Conservation (phyloP, 2,888 invertebrate species). For the Tetrapedia diversipes region DNA sequence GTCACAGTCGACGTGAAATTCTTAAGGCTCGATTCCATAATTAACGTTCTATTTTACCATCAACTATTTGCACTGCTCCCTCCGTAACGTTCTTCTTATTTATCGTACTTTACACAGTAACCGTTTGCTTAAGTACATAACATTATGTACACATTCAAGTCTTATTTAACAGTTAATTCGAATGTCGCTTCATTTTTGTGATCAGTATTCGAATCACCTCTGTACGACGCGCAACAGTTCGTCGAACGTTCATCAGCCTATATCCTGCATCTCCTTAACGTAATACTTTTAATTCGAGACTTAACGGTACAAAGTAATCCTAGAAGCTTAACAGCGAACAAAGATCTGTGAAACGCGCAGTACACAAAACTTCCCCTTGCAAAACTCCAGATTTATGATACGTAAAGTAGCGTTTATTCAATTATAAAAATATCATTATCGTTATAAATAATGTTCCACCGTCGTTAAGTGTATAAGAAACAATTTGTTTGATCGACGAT, state of each 20-base stretch:
- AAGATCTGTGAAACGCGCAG: neutral
- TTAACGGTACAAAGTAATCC: constrained; percentile 11
- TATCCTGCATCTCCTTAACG: neutral
- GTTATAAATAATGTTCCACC: neutral
- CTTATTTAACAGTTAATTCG: neutral
- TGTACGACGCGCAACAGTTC: neutral
- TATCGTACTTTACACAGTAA: constrained; percentile 14
- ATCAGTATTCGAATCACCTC: no score
- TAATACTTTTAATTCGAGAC: neutral
- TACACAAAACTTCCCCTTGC: neutral
- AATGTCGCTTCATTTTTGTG: neutral
- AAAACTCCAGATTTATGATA: neutral
- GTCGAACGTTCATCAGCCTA: neutral
- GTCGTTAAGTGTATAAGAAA: neutral
- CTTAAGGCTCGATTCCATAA: constrained; percentile 11
- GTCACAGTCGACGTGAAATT: constrained; percentile 18
- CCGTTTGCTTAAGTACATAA: constrained; percentile 23
- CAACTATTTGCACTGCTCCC: constrained; percentile 12
- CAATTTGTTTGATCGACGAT: neutral
- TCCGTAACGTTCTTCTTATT: neutral
- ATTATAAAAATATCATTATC: constrained; percentile 18
- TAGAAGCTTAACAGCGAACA: neutral
- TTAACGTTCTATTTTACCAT: constrained; percentile 16
- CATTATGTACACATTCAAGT: constrained; percentile 8
- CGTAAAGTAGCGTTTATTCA: constrained; percentile 15